Evolutionary conservation across 2,888 invertebrate species (phyloP).

Genomic region (Flexamia atlantica): DNA sequence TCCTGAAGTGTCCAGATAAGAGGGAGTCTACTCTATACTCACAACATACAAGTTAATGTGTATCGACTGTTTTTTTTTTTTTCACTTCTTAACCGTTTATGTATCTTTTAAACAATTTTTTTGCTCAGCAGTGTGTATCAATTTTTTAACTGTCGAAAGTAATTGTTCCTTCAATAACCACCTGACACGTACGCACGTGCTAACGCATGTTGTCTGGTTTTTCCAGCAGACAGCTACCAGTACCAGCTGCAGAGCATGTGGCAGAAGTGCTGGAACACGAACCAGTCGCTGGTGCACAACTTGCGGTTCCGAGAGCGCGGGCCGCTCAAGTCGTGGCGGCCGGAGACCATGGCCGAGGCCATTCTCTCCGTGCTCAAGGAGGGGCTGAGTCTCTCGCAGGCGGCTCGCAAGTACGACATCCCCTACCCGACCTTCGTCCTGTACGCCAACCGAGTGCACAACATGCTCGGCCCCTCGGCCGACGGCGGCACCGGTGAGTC

Average conservation of each 20-base stretch:
- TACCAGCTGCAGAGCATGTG: slow-evolving; percentile 97
- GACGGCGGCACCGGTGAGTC: slow-evolving; percentile 92
- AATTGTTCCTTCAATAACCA: too few species aligned
- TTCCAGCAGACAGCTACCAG: slow-evolving; percentile 94
- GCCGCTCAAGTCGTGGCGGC: slow-evolving; percentile 95
- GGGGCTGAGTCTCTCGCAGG: slow-evolving; percentile 92
- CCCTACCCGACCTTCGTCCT: slow-evolving; percentile 96
- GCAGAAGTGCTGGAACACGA: slow-evolving; percentile 97
- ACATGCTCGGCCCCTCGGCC: slow-evolving; percentile 95
- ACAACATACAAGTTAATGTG: too few species aligned
- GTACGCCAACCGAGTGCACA: slow-evolving; percentile 95
- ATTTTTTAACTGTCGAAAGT: too few species aligned
- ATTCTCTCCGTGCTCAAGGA: slow-evolving; percentile 95
- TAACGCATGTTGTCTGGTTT: slow-evolving; percentile 60
- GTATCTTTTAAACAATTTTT: too few species aligned
- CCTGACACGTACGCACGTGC: background rate
- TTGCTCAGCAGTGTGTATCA: too few species aligned
- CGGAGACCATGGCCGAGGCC: slow-evolving; percentile 97
- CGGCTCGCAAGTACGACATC: slow-evolving; percentile 95
- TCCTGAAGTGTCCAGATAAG: too few species aligned
- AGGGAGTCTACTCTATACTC: too few species aligned
- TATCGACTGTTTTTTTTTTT: too few species aligned
- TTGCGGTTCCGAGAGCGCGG: slow-evolving; percentile 94
- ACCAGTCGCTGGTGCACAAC: slow-evolving; percentile 94
- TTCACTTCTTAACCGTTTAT: too few species aligned